A percentile compares a stretch with the other conserved stretches of the same genome.
These are phyloP conservation scores for Synanthedon formicaeformis DNA, from an alignment of 2,888 invertebrate species.

Conservation along the genomic window DNA sequence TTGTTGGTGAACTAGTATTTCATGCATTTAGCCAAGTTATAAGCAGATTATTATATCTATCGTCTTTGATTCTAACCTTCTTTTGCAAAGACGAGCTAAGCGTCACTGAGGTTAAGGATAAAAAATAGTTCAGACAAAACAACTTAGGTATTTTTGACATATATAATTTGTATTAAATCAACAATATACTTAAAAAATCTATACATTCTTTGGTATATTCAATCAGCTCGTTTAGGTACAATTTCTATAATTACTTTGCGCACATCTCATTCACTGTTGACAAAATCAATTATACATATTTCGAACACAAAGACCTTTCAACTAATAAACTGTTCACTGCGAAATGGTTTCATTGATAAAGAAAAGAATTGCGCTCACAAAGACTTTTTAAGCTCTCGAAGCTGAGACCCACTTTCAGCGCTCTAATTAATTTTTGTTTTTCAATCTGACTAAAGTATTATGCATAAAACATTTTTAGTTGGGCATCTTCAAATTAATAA, in stretches of 20 bases:
- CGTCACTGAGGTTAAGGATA: neutral
- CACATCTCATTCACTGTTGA: constrained; percentile 27
- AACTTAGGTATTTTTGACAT: constrained; percentile 28
- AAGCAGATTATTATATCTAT: too few species aligned
- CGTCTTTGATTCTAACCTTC: too few species aligned
- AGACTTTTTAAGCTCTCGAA: too few species aligned
- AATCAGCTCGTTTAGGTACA: constrained; percentile 57
- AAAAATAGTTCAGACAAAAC: constrained; percentile 2
- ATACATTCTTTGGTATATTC: constrained; percentile 66
- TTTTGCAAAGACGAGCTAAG: too few species aligned
- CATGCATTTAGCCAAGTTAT: too few species aligned
- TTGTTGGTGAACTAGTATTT: neutral
- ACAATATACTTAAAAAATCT: constrained; percentile 62
- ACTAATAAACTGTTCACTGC: neutral
- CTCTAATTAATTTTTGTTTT: too few species aligned
- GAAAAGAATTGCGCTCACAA: too few species aligned
- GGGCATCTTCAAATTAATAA: too few species aligned
- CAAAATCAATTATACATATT: constrained; percentile 22
- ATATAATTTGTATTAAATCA: constrained; percentile 71
- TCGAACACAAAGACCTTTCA: neutral
- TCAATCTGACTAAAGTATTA: too few species aligned
- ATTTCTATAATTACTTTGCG: constrained; percentile 48
- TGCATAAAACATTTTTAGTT: too few species aligned
- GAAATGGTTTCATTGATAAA: neutral
- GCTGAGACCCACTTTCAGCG: too few species aligned